Conservation (phyloP, 2,113 vertebrate genomes). For the Agapornis roseicollis region DNA sequence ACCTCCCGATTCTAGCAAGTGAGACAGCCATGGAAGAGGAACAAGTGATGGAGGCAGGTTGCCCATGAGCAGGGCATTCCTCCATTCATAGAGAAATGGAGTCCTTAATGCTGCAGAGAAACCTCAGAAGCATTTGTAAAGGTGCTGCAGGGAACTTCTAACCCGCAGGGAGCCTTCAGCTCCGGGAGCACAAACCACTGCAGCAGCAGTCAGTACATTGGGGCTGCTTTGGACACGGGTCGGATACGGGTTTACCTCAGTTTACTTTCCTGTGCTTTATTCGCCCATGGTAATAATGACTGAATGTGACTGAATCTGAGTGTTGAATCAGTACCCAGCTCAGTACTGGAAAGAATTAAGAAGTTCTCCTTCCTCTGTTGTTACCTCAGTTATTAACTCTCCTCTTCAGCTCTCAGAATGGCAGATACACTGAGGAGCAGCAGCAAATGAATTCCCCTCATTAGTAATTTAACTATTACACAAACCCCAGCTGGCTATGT, state of each 20-base stretch:
- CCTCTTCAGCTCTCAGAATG: neutral
- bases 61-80: neutral
- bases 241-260: neutral
- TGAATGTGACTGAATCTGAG: neutral
- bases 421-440: neutral
- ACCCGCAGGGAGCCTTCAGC: too few species aligned
- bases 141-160: neutral
- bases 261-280: neutral
- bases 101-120: neutral
- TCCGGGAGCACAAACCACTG: too few species aligned
- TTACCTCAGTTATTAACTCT: neutral
- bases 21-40: neutral
- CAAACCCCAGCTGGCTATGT: neutral
- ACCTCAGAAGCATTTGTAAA: neutral
- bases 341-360: neutral
- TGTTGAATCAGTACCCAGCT: neutral
- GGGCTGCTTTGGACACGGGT: accelerated
- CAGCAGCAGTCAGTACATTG: neutral
- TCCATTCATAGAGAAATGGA: neutral
- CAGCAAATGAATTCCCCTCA: neutral
- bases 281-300: neutral
- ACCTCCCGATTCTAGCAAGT: neutral
- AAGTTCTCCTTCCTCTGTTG: neutral
- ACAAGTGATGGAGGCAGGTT: neutral
- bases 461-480: neutral